Conservation (phyloP, 2,113 vertebrate species). For the Toxotes chatareus region DNA sequence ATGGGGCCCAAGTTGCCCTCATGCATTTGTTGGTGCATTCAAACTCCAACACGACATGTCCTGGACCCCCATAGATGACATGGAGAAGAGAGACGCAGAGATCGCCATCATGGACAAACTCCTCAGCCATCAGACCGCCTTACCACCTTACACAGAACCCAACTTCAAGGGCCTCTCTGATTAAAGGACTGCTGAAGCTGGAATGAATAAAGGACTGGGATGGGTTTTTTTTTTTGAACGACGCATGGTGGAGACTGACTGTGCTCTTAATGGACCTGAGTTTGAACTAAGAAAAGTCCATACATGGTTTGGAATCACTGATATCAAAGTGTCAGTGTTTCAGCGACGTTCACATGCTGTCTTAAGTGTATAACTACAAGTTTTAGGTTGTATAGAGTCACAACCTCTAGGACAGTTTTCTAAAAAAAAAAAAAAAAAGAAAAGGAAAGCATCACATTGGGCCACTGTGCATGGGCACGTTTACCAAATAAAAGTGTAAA, state of each 20-base stretch:
- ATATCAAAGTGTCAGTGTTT: not conserved
- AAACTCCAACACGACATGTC: constrained; percentile 97
- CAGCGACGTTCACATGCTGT: not conserved
- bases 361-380: not conserved
- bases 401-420: not conserved
- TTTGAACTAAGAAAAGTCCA: not conserved
- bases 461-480: not conserved
- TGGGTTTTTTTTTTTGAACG: constrained; percentile 1
- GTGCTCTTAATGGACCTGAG: constrained; percentile 2
- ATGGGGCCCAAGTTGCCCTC: constrained; percentile 92
- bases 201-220: not conserved
- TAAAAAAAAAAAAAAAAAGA: not conserved
- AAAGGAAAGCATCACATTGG: not conserved
- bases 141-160: constrained; percentile 81
- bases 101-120: constrained; percentile 89
- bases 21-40: constrained; percentile 91
- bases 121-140: constrained; percentile 84
- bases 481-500: not conserved
- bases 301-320: accelerated
- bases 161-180: constrained; percentile 88
- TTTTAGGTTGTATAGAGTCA: not conserved
- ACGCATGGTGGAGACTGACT: not conserved
- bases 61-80: constrained; percentile 90
- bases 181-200: constrained; percentile 48
- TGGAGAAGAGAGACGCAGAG: constrained; percentile 89